These are phyloP conservation scores for Pelobates fuscus DNA, from an alignment of 2,113 vertebrate species.

Conservation along the genomic window DNA sequence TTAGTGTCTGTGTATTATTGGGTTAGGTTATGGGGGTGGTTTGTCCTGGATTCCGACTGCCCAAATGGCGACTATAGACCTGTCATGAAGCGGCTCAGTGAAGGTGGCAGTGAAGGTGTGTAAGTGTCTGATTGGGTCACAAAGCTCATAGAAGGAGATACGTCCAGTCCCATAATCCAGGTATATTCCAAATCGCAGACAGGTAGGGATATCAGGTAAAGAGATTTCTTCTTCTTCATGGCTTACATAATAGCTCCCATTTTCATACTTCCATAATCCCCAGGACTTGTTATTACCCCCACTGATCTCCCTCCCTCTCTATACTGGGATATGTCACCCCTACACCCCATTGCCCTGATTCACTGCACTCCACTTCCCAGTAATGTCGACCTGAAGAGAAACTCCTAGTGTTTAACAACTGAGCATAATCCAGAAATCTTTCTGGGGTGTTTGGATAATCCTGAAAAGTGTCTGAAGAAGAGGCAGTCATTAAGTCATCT, in stretches of 20 bases:
- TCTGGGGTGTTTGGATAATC: conserved; percentile 10
- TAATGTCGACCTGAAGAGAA: no score
- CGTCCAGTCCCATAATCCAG: conserved; percentile 36
- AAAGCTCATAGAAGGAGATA: conserved; percentile 26
- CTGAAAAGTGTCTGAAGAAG: conserved; percentile 4
- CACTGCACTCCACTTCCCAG: no score
- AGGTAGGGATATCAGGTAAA: background rate
- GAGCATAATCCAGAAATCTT: conserved; percentile 15
- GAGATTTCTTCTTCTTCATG: conserved; percentile 13
- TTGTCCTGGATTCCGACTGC: no score
- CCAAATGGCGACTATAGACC: no score
- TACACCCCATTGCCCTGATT: conserved; percentile 17
- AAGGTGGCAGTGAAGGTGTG: no score
- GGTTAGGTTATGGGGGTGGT: no score
- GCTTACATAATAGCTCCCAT: background rate
- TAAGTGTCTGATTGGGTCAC: conserved; percentile 1
- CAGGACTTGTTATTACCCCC: conserved; percentile 31
- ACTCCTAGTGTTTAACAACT: conserved; percentile 20
- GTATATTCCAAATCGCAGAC: conserved; percentile 7
- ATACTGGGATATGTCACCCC: no score
- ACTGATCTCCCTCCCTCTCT: conserved; percentile 5
- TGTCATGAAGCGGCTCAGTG: no score
- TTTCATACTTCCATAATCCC: conserved; percentile 1
- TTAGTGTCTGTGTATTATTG: no score
- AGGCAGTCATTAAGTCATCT: conserved; percentile 10